A percentile compares a stretch with the other conserved stretches of the same genome.
These are phyloP conservation scores for Maniola jurtina DNA, from an alignment of 1,140 invertebrate genomes.

Conservation along the genomic window DNA sequence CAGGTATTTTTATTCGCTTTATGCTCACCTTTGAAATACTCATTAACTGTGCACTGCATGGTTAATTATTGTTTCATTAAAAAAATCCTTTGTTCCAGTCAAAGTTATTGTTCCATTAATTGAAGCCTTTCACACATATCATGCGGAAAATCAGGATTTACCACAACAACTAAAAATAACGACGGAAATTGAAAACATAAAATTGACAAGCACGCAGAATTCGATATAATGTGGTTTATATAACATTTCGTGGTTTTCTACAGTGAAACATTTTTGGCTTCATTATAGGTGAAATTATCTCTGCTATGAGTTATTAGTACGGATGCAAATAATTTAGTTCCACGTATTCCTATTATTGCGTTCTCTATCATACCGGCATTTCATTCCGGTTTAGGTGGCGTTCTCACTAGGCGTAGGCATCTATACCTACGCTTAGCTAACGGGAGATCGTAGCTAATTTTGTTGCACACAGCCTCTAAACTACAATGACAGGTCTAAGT, in stretches of 20 bases:
- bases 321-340: background rate
- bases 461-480: too few relatives aligned
- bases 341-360: background rate
- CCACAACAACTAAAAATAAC: constrained; percentile 1
- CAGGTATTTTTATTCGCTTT: too few relatives aligned
- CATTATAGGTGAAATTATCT: background rate
- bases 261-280: background rate
- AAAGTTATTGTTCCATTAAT: background rate
- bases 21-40: too few relatives aligned
- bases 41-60: too few relatives aligned
- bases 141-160: constrained; percentile 6
- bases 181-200: constrained; percentile 12
- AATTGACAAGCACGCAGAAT: constrained; percentile 6
- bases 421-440: too few relatives aligned
- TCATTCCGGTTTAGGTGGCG: background rate
- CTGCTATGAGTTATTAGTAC: background rate
- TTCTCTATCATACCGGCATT: background rate
- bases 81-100: background rate
- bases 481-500: too few relatives aligned
- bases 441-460: too few relatives aligned
- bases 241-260: background rate
- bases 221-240: constrained; percentile 1
- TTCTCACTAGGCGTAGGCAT: too few relatives aligned
- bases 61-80: too few relatives aligned
- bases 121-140: background rate